Percentiles rank a stretch among this genome's conserved stretches.
These are phyloP conservation scores for Pentalonia nigronervosa DNA, from an alignment of 1,140 invertebrate species.

Conservation along the genomic window DNA sequence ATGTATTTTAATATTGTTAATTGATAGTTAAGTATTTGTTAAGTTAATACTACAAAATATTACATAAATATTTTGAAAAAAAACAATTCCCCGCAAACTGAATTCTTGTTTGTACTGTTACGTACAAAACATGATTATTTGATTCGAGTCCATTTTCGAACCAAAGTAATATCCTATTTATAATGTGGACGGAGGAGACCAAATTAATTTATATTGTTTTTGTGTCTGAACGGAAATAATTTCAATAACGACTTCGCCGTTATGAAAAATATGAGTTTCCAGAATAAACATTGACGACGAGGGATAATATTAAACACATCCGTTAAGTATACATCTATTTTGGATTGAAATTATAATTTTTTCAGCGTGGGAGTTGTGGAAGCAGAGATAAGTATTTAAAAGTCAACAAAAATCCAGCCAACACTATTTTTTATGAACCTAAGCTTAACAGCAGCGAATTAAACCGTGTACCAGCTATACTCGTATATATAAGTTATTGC, in stretches of 20 bases:
- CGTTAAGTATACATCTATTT: not conserved
- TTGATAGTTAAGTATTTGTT: not conserved
- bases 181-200: not conserved
- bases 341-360: not conserved
- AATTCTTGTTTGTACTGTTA: not conserved
- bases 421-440: not conserved
- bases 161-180: not conserved
- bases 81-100: not conserved
- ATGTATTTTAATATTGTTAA: not conserved
- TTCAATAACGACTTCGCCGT: not conserved
- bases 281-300: not conserved
- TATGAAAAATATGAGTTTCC: not conserved
- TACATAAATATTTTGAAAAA: not conserved
- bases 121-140: not conserved
- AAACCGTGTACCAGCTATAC: not conserved
- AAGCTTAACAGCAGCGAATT: not conserved
- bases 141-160: not conserved
- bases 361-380: not conserved
- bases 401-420: not conserved
- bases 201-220: constrained; percentile 20
- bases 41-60: not conserved
- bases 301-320: not conserved
- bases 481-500: not conserved
- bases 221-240: not conserved
- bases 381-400: not conserved